Evolutionary conservation across 35 echinoderm and acorn worm species (phyloP), one percentile per base, ranked within the genome.

Genomic region (Holothuria glaberrima): DNA sequence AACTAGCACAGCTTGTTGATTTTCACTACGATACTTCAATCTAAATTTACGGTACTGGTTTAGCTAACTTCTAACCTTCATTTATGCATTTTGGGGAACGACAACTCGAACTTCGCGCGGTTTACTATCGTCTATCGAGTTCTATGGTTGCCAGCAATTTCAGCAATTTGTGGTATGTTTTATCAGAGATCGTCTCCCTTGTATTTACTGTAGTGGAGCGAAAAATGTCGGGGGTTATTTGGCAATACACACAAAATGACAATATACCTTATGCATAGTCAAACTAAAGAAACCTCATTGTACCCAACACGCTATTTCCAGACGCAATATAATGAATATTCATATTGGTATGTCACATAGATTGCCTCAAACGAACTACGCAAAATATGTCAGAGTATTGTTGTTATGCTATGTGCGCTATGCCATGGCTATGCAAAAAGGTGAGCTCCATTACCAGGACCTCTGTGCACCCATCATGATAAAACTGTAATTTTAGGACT

Each of bases 391-490:
- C 80, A 29, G 56, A 30, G 85, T 71, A 87, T 87, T 87, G 85
- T 87, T 67, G 61, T 71, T 71, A 59, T 87, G 85, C 62, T 87
- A 87, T 87, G 85, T 71, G 85, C 34, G 85, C 85, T 87, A 87
- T 87, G 85, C 33, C 35, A 54, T 54, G 50, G 50, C 50, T 54
- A 54, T 54, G 50, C 50, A 54, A 70, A 67, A 87, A 87, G 66
- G 60, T 87, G 67, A 84, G 80, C 80, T 84, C 80, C 80, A 84
- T 84, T 84, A 84, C 80, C 25, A 61, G 80, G 80, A 84, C 80
- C 80, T 20, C 52, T 84, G 24, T 61, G 80, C 32, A 84, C 80
- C 80, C 80, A 62, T 84, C 46, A 16, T 12, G 50, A 54, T 54
- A 54, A 84, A 84, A 84, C 54, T 63, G 28, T 59, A 25, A 31